A percentile compares a stretch with the other conserved stretches of the same genome.
Evolutionary conservation across 1,140 invertebrate genomes (phyloP).

Genomic region (Belonocnema kinseyi): DNA sequence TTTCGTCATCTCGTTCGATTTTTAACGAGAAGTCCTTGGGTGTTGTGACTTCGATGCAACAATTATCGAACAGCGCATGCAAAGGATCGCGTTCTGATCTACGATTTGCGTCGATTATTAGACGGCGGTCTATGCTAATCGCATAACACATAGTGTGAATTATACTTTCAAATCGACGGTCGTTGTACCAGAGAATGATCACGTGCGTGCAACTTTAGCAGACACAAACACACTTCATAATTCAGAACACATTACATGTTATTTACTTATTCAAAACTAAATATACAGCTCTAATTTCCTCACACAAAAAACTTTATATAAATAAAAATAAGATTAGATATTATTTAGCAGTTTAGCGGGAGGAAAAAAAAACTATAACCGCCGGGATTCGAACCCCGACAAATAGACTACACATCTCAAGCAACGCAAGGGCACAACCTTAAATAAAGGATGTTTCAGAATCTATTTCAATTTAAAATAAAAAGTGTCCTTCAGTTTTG

Average conservation of each 20-base stretch:
- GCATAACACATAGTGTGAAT: constrained; percentile 51
- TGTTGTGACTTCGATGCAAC: constrained; percentile 24
- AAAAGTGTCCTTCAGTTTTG: constrained; percentile 6
- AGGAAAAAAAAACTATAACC: not conserved
- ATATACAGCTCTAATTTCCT: too few relatives aligned
- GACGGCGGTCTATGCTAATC: constrained; percentile 59
- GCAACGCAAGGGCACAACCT: not conserved
- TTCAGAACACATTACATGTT: not conserved
- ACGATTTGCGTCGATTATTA: constrained; percentile 65
- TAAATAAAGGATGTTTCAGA: not conserved
- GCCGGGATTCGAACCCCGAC: not conserved
- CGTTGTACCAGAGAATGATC: constrained; percentile 47
- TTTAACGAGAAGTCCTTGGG: constrained; percentile 18
- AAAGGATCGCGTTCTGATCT: constrained; percentile 31
- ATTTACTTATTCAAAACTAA: too few relatives aligned
- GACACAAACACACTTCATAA: constrained; percentile 19
- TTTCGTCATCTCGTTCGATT: constrained; percentile 17
- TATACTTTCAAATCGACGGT: constrained; percentile 64
- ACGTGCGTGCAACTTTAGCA: constrained; percentile 11
- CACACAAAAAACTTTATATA: too few relatives aligned
- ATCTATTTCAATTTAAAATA: not conserved
- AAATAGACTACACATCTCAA: too few relatives aligned
- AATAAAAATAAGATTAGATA: too few relatives aligned
- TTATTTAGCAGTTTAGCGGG: too few relatives aligned
- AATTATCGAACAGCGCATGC: constrained; percentile 17